Base-by-base conservation (phyloP, 2,888 invertebrate species). In the Luperina testacea region DNA sequence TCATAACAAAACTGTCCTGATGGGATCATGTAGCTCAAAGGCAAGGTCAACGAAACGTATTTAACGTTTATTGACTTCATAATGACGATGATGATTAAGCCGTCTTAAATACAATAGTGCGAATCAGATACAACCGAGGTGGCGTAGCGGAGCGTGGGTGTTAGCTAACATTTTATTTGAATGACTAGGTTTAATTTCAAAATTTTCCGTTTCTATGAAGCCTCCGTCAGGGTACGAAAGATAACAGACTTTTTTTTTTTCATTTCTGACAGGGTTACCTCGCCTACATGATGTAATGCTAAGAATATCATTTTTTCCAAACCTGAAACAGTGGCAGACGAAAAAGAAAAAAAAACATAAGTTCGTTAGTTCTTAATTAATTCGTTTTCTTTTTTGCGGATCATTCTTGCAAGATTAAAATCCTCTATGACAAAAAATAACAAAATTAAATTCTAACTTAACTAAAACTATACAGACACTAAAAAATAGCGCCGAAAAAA, bases 41-140 rank as follows among this genome's bases (percentile, higher is more conserved):
- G 1, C 24, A 57, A 59, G 57, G 48, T 51, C 77, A 67, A 70
- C 15, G n/a, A 42, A 61, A 51, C 57, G n/a, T 79, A 59, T 69
- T 24, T 38, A 79, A 69, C 64, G 65, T 80, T 80, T 38, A 65
- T 53, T 45, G 64, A 84, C 64, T 81, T 70, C 71, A 1, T 80
- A 81, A 80, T 80, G 81, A 64, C 24, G 32, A 38, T 65, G 48
- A 70, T 53, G 57, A 80, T 38, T 17, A 38, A 70, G 51, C 20
- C 20, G 3, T 24, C 24, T 57, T 17, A 53, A 80, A 63, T 32
- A 63, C 45, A 80, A 77, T 67, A 61, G 42, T 59, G 15, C 17
- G 13, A 51, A 38, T 71, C 85, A 65, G n/a, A 84, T 70, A 32
- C 57, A 24, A 64, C 17, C 3, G 42, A 64, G 51, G 68, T 42